Conservation (phyloP, 2,113 vertebrate genomes). For the Brachypteracias leptosomus region DNA sequence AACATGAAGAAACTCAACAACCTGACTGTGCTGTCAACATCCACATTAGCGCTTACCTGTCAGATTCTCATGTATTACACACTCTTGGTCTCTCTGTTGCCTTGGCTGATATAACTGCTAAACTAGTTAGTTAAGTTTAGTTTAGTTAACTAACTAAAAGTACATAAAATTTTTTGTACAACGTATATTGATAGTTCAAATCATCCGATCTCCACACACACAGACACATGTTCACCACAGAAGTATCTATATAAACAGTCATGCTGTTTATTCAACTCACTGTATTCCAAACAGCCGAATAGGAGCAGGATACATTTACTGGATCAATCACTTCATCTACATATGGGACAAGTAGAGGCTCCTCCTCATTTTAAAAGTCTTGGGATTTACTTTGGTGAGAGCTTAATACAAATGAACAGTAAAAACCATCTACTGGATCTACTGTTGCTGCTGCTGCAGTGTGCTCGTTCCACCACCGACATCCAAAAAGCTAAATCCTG, state of each 20-base stretch:
- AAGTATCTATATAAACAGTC: neutral
- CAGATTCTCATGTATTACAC: neutral
- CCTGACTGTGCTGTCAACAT: neutral
- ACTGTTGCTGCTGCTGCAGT: neutral
- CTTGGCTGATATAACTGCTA: neutral
- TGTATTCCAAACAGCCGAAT: neutral
- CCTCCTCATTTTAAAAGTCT: neutral
- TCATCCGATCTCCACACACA: neutral
- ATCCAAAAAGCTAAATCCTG: neutral
- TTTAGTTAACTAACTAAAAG: too few relatives aligned
- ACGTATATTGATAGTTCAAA: neutral
- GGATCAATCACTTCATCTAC: neutral
- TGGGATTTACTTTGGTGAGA: neutral
- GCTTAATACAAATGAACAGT: neutral
- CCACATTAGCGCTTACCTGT: neutral
- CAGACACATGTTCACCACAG: neutral
- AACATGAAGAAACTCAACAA: neutral
- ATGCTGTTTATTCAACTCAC: neutral
- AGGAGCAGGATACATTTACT: neutral
- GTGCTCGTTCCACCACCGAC: neutral
- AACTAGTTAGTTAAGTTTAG: too few relatives aligned
- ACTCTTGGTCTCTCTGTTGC: neutral
- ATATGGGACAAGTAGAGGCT: neutral
- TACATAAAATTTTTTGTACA: neutral
- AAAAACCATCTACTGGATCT: neutral